Base-by-base conservation (phyloP, 2,113 vertebrate genomes). In the Cheilinus undulatus region DNA sequence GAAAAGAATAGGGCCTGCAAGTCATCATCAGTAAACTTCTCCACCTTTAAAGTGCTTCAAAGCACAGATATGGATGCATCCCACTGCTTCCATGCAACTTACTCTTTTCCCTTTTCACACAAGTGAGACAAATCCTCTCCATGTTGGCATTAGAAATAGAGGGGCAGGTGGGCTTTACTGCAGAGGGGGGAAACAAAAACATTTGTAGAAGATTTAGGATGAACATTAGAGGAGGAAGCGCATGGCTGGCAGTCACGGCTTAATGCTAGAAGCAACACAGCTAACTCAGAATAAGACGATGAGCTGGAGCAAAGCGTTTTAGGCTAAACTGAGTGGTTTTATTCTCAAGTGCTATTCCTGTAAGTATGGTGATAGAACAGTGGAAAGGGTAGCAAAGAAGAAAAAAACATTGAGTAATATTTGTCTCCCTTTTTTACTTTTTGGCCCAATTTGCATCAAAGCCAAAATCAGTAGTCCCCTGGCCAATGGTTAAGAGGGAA, bases 401-500 rank as follows among this genome's bases (percentile, higher is more conserved):
- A 32, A 71, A 80, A 72, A 59, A 56, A 76, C 71, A 59, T 38
- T 56, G 61, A 74, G 43, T 77, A 77, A 85, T 76, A 88, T 86
- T 89, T 88, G 88, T 83, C 58, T 62, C 66, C 70, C 20, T 13
- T n/a, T 51, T 78, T 75, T 86, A 86, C 69, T 53, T 64, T 90
- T 78, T 46, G 46, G 60, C 84, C 74, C 77, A 86, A 78, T 87
- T 84, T 89, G 69, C 42, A 51, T 34, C 61, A 49, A 30, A 66
- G 83, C 87, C 87, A 92, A 92, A 86, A 89, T 82, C 88, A 88
- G 85, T 86, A 80, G 82, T 84, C 76, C 69, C 48, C 63, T 85
- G 79, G 79, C 91, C 85, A 90, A 80, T 80, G 76, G 90, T 74
- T 81, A 75, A 91, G 76, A 91, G 88, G 92, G 89, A 92, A 93